A percentile compares a stretch with the other conserved stretches of the same genome.
Conservation (phyloP, 2,888 invertebrate genomes). For the Ptychoptera contaminata region DNA sequence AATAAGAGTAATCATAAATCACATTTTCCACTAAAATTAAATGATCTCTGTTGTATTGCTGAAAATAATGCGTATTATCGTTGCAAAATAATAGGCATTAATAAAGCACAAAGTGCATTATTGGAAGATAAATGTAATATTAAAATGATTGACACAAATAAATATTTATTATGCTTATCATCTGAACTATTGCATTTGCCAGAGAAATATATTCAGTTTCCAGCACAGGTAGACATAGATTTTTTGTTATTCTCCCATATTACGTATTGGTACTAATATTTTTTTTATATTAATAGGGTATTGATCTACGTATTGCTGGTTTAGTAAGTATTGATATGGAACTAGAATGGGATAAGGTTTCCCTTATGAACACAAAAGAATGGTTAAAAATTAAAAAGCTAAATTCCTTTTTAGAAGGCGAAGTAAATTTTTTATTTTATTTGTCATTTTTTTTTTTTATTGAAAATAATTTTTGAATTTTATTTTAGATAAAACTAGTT, state of each 20-base stretch:
- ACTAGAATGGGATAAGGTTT: conserved; percentile 34
- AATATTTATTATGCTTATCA: conserved; percentile 19
- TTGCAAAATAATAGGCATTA: conserved; percentile 37
- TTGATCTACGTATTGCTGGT: conserved; percentile 36
- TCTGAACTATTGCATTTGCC: conserved; percentile 35
- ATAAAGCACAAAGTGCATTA: conserved; percentile 8
- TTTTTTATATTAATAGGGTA: conserved; percentile 10
- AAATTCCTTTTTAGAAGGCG: background rate
- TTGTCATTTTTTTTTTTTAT: background rate
- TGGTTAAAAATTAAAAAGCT: conserved; percentile 20
- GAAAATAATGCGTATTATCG: conserved; percentile 36
- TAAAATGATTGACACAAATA: background rate
- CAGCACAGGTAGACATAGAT: conserved; percentile 31
- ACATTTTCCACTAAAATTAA: conserved; percentile 30
- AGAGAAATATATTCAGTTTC: conserved; percentile 32
- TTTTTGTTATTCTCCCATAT: conserved; percentile 4
- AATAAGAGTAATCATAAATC: conserved; percentile 14
- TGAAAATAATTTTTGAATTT: background rate
- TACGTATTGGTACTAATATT: background rate
- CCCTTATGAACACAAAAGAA: conserved; percentile 24
- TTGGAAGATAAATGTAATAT: background rate
- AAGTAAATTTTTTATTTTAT: background rate
- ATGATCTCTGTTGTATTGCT: conserved; percentile 40
- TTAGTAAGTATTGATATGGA: conserved; percentile 39
- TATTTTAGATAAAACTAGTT: conserved; percentile 12